Base-by-base conservation (phyloP, 2,888 invertebrate species). In the Andrena hattorfiana region DNA sequence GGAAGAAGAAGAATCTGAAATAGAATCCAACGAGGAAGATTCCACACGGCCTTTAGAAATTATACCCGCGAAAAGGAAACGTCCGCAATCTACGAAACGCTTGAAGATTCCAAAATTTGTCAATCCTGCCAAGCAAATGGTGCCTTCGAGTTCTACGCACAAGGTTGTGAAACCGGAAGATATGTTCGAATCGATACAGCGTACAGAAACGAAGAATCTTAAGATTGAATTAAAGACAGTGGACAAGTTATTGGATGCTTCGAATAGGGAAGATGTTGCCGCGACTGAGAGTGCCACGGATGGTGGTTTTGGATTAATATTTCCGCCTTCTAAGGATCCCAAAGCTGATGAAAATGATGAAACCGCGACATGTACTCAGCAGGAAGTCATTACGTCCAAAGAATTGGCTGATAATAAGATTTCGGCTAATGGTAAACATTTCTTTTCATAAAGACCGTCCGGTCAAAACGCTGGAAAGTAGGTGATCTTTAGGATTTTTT, bases 361-460 rank as follows among this genome's bases (percentile, higher is more conserved):
- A 56, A 59, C n/a, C 16, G 63, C n/a, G 30, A 60, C 87, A 62
- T 87, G 92, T n/a, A 91, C 88, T 59, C 88, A 89, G 35, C 93
- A 87, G 73, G 92, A 94, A 74, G 92, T 94, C 49, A 96, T 97
- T 83, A 95, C 96, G 4, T 95, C 95, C 73, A 95, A 96, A 88
- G 96, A 97, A 93, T 93, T 98, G 51, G 94, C 95, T 73, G 94
- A 95, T 49, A 97, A 97, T 87, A 96, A 96, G 92, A 95, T 98
- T 85, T 95, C 97, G 2, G 94, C 94, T 64, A 96, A 96, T 93
- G 95, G 95, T 95, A 93, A 90, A 89, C 49, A 56, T 49, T 8
- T 28, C n/a, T 49, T 71, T 35, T 16, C 4, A 0, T 42, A 4
- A 2, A 54, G 51, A n/a, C 20, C 13, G 51, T n/a, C 35, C 10